Evolutionary conservation across 2,888 invertebrate genomes (phyloP), one percentile per base, ranked within the genome.

Genomic region (Agrilus biguttatus): DNA sequence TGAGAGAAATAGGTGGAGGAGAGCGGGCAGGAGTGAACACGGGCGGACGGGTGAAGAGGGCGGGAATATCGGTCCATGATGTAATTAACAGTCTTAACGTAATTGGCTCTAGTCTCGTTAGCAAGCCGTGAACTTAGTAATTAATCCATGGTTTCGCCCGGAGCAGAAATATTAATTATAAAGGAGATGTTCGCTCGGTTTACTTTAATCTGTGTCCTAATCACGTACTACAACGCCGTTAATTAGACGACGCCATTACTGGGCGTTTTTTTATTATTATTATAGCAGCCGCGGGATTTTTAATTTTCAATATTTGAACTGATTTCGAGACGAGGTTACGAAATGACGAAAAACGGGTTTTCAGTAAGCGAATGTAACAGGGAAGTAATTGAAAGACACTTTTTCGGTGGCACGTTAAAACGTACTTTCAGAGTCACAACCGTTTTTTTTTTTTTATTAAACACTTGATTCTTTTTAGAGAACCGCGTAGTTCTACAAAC

Each of bases 121-220:
- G 66, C 66, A 66, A 67, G 66, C 66, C 65, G 66, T 67, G 67
- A 67, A 67, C 66, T 67, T 66, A 61, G 66, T 66, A 67, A 67
- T 67, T 67, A 67, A 67, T 67, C 66, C 66, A 65, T 62, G 65
- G 67, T 64, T 66, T 64, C 57, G 62, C 62, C 59, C 54, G 60
- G 62, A 63, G 63, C 61, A 63, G 63, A 63, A 63, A 62, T 63
- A 64, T 65, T 63, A 63, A 63, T 64, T 63, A 65, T 65, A 61
- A 56, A 62, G 51, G 53, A 50, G 52, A 55, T 53, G 55, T 53
- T 52, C 55, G 56, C 57, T 60, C 57, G 56, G 58, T 60, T 59
- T 56, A 51, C 53, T 51, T 52, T 51, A 54, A 28, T 28, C 28
- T 28, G 28, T 28, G 28, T 28, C 28, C 28, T 28, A 28, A 28